Conservation (phyloP, 2,797 vertebrate species). For the Etheostoma nigrum region DNA sequence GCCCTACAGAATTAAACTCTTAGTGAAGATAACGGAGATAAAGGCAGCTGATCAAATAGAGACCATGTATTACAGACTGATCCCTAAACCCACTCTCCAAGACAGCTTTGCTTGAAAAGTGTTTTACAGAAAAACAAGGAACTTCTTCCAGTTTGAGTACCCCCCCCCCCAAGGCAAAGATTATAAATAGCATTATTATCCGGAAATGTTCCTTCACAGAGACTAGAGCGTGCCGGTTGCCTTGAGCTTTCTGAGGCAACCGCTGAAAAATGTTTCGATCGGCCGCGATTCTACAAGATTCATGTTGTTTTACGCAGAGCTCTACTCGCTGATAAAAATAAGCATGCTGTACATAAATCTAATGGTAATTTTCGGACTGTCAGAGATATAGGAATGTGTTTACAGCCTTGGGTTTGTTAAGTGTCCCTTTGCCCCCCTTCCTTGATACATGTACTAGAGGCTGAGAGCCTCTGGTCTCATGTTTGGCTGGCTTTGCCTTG, state of each 20-base stretch:
- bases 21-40: not conserved
- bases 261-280: constrained; percentile 55
- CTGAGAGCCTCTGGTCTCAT: constrained; percentile 73
- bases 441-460: constrained; percentile 45
- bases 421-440: constrained; percentile 44
- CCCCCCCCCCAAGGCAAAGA: constrained; percentile 31
- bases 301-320: constrained; percentile 35
- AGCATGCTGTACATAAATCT: constrained; percentile 53
- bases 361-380: constrained; percentile 46
- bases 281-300: constrained; percentile 19
- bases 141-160: constrained; percentile 50
- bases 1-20: not conserved
- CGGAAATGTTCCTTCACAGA: constrained; percentile 54
- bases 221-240: constrained; percentile 43
- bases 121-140: constrained; percentile 54
- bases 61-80: constrained; percentile 9
- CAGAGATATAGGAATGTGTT: constrained; percentile 39
- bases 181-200: constrained; percentile 74
- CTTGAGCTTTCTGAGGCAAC: constrained; percentile 65
- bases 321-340: constrained; percentile 47
- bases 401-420: constrained; percentile 61
- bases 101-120: constrained; percentile 35
- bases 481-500: constrained; percentile 75
- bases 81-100: constrained; percentile 20
- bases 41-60: constrained; percentile 36